These are phyloP conservation scores for Acanthosoma haemorrhoidale DNA, from an alignment of 2,888 invertebrate genomes.

Conservation along the genomic window DNA sequence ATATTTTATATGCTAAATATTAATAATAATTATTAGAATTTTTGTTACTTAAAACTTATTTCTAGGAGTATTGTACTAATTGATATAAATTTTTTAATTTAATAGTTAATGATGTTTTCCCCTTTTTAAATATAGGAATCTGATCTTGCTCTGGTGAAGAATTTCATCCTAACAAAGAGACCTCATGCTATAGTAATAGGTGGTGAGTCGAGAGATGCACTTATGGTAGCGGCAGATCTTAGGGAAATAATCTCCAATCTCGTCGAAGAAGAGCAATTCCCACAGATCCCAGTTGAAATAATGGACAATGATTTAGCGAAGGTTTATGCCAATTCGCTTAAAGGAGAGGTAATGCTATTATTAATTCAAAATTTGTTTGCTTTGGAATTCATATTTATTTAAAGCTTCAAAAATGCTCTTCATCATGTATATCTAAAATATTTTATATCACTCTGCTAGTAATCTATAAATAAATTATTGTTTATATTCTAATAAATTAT, in stretches of 20 bases:
- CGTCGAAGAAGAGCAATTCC: conserved; percentile 79
- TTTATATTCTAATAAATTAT: background rate
- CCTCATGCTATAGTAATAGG: conserved; percentile 90
- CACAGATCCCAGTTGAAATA: conserved; percentile 80
- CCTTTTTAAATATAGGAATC: conserved; percentile 49
- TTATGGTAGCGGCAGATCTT: conserved; percentile 73
- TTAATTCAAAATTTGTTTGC: background rate
- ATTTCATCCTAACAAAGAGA: conserved; percentile 82
- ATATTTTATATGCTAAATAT: no score
- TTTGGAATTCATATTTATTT: background rate
- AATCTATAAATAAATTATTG: no score
- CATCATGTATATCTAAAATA: no score
- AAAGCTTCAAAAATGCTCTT: no score
- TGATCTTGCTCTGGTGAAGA: conserved; percentile 62
- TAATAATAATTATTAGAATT: no score
- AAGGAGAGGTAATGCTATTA: conserved; percentile 56
- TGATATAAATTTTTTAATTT: no score
- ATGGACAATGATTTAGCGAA: conserved; percentile 90
- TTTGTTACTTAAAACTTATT: no score
- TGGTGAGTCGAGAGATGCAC: conserved; percentile 83
- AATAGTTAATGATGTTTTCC: no score
- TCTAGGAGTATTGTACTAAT: no score
- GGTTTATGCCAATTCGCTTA: conserved; percentile 85
- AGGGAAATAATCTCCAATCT: conserved; percentile 67
- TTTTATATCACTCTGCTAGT: no score